Base-by-base conservation (phyloP, 2,797 vertebrate species). In the Tadarida brasiliensis region DNA sequence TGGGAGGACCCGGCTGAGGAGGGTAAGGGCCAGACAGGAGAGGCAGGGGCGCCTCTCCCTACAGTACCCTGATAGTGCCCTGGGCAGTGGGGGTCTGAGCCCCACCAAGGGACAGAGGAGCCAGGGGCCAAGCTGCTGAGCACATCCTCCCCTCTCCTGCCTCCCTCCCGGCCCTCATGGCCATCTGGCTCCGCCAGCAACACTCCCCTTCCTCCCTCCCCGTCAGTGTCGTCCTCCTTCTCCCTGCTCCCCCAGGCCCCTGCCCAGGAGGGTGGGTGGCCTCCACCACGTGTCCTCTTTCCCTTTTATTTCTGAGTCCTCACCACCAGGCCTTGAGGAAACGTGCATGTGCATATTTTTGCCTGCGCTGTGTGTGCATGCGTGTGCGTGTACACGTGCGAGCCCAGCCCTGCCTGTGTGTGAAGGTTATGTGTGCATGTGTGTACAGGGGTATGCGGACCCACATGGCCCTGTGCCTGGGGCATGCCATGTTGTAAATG, bases 171-270 rank as follows among this genome's bases (percentile, higher is more conserved):
- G 3, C 95, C 90, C 77, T 90, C 94, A 35, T 7, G 16, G 57
- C 95, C 97, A 97, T 96, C 95, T 97, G 97, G 97, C 44, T 86
- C 71, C 71, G 30, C 94, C 88, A 87, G 82, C 82, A 61, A 30
- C 2, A 17, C 71, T 94, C 84, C 92, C 78, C 81, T 61, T 2
- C 9, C 77, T 74, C 61, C 76, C 91, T 57, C 85, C 47, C 24
- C 87, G 12, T n/a, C 61, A 7, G 4, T 26, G 84, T 57, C 65
- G 44, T 57, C 47, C 26, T 83, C 67, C 49, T 1, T 78, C 57
- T 70, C 83, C 17, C 65, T 49, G 57, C 61, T 33, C 39, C 86
- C 71, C 22, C 22, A 84, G 85, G 77, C 14, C 85, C 61, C 80
- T 49, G 82, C 63, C 67, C 51, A 35, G 35, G 76, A 57, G 54